phyloP scores from a whole-genome alignment of 2,888 invertebrate species.

The Melinaea marsaeus region DNA sequence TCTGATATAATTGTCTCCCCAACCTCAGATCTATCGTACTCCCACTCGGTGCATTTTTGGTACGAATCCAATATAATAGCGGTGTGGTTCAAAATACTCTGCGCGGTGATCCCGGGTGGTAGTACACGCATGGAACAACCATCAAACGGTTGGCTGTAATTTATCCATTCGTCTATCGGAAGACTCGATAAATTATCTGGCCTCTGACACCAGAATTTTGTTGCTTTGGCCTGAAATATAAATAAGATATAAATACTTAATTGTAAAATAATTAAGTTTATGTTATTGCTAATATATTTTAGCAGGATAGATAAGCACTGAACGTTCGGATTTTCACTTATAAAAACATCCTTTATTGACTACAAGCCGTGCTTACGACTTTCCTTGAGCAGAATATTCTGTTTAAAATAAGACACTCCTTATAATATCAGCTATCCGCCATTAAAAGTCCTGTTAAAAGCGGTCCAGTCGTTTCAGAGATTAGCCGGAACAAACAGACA shows the following conservation, averaged over 20 bases:
- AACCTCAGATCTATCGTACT: slow-evolving; percentile 75
- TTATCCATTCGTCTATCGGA: slow-evolving; percentile 79
- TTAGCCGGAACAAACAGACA: too few relatives aligned
- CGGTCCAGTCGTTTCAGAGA: too few relatives aligned
- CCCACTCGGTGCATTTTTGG: slow-evolving; percentile 79
- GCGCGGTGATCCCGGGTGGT: slow-evolving; percentile 52
- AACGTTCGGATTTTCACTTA: background rate
- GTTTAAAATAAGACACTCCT: background rate
- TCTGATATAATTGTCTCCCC: slow-evolving; percentile 85
- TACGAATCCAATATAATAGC: slow-evolving; percentile 60
- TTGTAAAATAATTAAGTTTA: background rate
- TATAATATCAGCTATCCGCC: background rate
- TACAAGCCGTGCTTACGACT: too few relatives aligned
- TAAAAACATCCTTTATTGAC: background rate
- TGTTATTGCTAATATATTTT: background rate
- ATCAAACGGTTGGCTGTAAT: slow-evolving; percentile 80
- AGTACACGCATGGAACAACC: slow-evolving; percentile 78
- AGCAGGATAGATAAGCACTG: background rate
- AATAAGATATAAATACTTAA: background rate
- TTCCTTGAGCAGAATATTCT: too few relatives aligned
- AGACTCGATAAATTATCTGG: slow-evolving; percentile 77
- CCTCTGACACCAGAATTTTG: slow-evolving; percentile 83
- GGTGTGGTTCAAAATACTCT: slow-evolving; percentile 58
- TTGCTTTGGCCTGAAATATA: slow-evolving; percentile 76
- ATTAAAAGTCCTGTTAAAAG: background rate